Evolutionary conservation across 2,797 vertebrate species (phyloP).

Genomic region (Sebastes minor): DNA sequence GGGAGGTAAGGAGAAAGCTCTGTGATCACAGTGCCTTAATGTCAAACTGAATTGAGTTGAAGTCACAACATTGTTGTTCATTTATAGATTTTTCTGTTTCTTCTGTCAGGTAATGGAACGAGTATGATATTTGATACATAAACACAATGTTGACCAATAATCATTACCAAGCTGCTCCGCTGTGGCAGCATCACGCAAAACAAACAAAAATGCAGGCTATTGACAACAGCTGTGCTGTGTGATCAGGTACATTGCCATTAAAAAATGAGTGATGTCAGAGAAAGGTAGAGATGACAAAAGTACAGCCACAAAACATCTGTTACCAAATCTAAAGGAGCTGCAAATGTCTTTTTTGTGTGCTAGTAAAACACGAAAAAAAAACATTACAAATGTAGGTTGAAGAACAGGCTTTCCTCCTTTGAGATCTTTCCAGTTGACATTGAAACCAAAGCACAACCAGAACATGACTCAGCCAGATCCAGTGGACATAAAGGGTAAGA

Average conservation of each 20-base stretch:
- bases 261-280: constrained; percentile 4
- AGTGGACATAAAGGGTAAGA: neutral
- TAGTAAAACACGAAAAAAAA: neutral
- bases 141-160: neutral
- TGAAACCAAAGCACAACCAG: neutral
- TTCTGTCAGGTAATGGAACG: neutral
- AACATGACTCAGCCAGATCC: neutral
- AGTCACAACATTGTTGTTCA: neutral
- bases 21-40: neutral
- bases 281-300: neutral
- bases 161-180: neutral
- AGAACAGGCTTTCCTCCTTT: neutral
- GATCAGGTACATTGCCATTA: neutral
- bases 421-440: neutral
- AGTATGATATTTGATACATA: neutral
- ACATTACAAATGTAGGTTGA: neutral
- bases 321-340: neutral
- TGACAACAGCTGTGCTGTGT: constrained; percentile 6
- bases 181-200: neutral
- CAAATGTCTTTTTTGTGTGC: neutral
- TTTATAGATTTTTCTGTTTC: neutral
- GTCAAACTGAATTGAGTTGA: neutral
- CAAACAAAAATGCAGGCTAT: constrained; percentile 1
- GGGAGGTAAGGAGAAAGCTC: neutral
- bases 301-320: neutral